Percentiles rank a stretch among this genome's conserved stretches.
These are phyloP conservation scores for Lepidochrysops patricia DNA, from an alignment of 2,888 invertebrate genomes.

Conservation along the genomic window DNA sequence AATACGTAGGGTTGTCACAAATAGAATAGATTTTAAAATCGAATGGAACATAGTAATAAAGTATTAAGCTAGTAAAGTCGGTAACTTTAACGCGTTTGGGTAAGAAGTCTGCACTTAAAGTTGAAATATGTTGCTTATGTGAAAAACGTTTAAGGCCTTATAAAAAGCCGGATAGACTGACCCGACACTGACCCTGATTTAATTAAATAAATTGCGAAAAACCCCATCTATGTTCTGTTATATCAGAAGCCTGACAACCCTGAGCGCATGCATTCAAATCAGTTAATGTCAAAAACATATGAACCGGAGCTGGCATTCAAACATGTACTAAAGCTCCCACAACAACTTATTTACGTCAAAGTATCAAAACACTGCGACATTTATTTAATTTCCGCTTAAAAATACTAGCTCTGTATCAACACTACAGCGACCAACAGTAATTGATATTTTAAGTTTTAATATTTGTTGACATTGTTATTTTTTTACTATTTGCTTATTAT, in stretches of 20 bases:
- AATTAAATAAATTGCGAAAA: too few species aligned
- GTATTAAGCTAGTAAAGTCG: too few species aligned
- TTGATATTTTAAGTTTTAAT: background rate
- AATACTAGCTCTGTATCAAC: background rate
- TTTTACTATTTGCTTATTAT: too few species aligned
- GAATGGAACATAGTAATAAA: background rate
- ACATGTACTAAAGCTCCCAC: conserved; percentile 12
- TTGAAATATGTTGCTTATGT: too few species aligned
- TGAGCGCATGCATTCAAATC: conserved; percentile 26
- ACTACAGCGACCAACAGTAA: background rate
- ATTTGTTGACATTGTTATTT: too few species aligned
- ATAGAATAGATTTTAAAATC: background rate
- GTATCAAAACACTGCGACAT: conserved; percentile 3
- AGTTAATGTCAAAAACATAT: conserved; percentile 30
- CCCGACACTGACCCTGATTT: too few species aligned
- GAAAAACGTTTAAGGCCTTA: too few species aligned
- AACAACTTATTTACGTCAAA: conserved; percentile 3
- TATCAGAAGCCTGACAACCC: background rate
- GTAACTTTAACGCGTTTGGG: too few species aligned
- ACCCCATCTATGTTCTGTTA: too few species aligned
- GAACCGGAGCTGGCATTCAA: conserved; percentile 26
- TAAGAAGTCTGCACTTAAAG: too few species aligned
- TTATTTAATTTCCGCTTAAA: conserved; percentile 4
- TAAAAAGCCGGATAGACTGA: too few species aligned
- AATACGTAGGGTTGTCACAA: conserved; percentile 11